Base-by-base conservation (phyloP, 2,797 vertebrate species). In the Dermochelys coriacea region DNA sequence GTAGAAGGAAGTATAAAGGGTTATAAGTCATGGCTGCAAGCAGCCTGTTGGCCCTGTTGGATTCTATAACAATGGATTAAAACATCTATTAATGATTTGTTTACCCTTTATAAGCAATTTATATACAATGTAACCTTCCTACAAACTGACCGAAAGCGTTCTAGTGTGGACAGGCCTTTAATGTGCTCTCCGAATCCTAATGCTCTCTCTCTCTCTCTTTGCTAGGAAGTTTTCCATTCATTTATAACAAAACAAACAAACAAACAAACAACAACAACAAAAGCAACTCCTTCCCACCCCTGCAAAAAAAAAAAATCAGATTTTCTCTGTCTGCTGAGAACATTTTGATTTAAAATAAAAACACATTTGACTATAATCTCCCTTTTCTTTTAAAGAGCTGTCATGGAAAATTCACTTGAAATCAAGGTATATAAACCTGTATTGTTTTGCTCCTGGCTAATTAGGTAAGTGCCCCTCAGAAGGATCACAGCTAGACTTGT, bases 221-320 rank as follows among this genome's bases (percentile, higher is more conserved):
- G 2, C 80, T 74, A 55, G 71, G 78, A 93, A 94, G 71, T 77
- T 96, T 94, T 89, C 79, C 82, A 74, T 71, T 91, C 79, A 88
- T 93, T 96, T 85, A 84, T 93, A 93, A 93, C 68, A 89, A 84
- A 95, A 96, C 88, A 88, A 75, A 54, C 4, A 79, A 82, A 55
- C 86, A 49, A 91, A 34, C 0, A 0, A 34, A 90, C 14, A 0
- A 75, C 86, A 61, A 93, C 4, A 6, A 77, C 19, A 71, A 94
- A 89, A 31, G 31, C 78, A 87, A 77, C 75, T 75, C 78, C 85
- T 91, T 54, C 23, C 54, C 54, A 25, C 4, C 8, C 23, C 54
- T 54, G 8, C 52, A 54, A 54, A 61, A 31, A 34, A 59, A 6
- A 61, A 15, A 49, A 77, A 0, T 81, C 93, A 82, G 83, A 87